These are phyloP conservation scores for Corydoras maculifer DNA, from an alignment of 2,113 vertebrate genomes.

Conservation along the genomic window DNA sequence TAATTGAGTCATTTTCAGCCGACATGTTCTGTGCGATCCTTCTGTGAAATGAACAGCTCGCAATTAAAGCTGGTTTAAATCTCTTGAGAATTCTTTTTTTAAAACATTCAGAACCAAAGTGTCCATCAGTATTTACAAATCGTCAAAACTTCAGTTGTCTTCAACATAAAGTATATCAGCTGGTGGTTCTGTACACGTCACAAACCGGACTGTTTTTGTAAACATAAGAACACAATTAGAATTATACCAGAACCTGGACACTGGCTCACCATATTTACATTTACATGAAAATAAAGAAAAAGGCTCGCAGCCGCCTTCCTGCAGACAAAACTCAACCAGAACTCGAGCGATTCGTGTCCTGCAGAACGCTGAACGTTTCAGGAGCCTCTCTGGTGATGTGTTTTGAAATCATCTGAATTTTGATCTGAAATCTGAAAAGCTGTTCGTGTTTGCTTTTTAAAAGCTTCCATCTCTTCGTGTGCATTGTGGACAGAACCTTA, in stretches of 20 bases:
- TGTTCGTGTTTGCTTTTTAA: too few species aligned
- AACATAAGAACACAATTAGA: neutral
- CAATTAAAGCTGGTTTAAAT: conserved; percentile 2
- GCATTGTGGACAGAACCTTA: too few species aligned
- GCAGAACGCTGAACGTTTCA: too few species aligned
- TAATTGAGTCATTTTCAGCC: conserved; percentile 6
- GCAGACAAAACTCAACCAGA: too few species aligned
- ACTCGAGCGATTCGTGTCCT: too few species aligned
- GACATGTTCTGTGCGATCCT: neutral
- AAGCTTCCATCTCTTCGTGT: too few species aligned
- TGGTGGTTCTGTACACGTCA: too few species aligned
- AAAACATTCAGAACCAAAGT: conserved; percentile 34
- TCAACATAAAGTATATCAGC: neutral
- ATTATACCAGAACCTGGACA: neutral
- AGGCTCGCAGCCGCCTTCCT: neutral
- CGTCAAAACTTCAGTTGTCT: neutral
- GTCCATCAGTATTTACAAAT: conserved; percentile 27
- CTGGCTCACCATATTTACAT: neutral
- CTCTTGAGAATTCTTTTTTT: conserved; percentile 18
- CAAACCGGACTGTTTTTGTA: neutral
- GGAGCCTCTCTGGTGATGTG: too few species aligned
- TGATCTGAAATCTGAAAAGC: too few species aligned
- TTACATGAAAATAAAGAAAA: neutral
- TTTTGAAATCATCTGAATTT: too few species aligned
- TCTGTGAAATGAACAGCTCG: neutral